Base-by-base conservation (phyloP, 2,113 vertebrate species). In the Copsychus sechellarum region DNA sequence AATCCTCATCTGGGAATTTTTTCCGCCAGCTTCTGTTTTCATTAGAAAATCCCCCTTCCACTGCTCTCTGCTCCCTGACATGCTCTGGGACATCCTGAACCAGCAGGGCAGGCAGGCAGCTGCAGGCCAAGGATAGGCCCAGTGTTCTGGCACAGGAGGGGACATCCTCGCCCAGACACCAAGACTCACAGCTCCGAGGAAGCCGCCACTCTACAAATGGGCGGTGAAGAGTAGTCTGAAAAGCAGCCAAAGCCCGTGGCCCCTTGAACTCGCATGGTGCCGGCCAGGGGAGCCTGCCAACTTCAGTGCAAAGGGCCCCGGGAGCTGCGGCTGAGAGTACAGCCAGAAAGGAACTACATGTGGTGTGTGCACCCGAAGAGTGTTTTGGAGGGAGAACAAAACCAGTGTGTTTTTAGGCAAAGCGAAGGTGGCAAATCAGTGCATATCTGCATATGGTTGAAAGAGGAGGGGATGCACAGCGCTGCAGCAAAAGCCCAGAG, bases 381-480 rank as follows among this genome's bases (percentile, higher is more conserved):
- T 14, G 9, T 53, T 93, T 76, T 36, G 0, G 3, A 23, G 14
- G 16, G 6, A 5, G 0, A 65, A 43, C n/a, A 14, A 53, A 53
- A 53, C 9, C 51, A 29, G 16, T 2, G 3, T 56, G 14, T 1
- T 57, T 87, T 65, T 21, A 58, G 71, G 16, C 15, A 38, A 22
- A 86, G 28, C 10, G 9, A 22, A 19, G 11, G 13, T 18, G 26
- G 26, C 21, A 50, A 21, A 23, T 38, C 23, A 50, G 9, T 13
- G 11, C 17, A 2, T 16, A 11, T n/a, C 54, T 47, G 29, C 24
- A 7, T 8, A 4, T 9, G 1, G 6, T 12, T 76, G 50, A 47
- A 64, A 80, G 66, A 3, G 40, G 45, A 14, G 51, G 29, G 26
- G 8, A 5, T 47, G 23, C 16, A 13, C 0, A 0, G 4, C 11